Evolutionary conservation across 2,888 invertebrate genomes (phyloP).

Genomic region (Thymelicus acteon): DNA sequence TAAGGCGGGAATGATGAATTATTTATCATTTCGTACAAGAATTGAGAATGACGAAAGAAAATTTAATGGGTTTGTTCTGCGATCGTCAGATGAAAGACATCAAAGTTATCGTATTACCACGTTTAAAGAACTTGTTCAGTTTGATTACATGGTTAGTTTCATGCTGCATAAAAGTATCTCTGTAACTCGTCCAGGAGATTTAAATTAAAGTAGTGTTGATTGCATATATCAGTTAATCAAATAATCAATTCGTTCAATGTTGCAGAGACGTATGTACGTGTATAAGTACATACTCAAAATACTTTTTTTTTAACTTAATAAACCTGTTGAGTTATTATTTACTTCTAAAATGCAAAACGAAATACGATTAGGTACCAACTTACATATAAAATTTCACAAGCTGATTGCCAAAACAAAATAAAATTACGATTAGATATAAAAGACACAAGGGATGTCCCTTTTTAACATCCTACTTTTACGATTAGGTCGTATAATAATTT

Average conservation of each 20-base stretch:
- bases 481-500: conserved; percentile 17
- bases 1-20: conserved; percentile 79
- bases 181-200: no score
- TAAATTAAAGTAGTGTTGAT: no score
- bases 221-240: no score
- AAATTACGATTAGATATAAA: background rate
- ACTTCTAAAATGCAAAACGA: no score
- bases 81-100: conserved; percentile 49
- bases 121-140: background rate
- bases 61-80: conserved; percentile 49
- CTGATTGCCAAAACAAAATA: background rate
- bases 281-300: no score
- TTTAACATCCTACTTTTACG: conserved; percentile 15
- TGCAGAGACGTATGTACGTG: no score
- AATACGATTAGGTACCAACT: no score
- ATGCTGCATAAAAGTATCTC: no score
- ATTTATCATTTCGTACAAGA: conserved; percentile 72
- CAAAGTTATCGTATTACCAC: conserved; percentile 41
- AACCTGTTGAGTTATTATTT: no score
- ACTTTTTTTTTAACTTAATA: no score
- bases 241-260: no score
- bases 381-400: background rate
- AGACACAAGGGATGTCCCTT: conserved; percentile 2
- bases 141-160: no score
- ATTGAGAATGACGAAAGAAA: conserved; percentile 63